Evolutionary conservation across 2,113 vertebrate genomes (phyloP).

Genomic region (Pterocles orientalis): DNA sequence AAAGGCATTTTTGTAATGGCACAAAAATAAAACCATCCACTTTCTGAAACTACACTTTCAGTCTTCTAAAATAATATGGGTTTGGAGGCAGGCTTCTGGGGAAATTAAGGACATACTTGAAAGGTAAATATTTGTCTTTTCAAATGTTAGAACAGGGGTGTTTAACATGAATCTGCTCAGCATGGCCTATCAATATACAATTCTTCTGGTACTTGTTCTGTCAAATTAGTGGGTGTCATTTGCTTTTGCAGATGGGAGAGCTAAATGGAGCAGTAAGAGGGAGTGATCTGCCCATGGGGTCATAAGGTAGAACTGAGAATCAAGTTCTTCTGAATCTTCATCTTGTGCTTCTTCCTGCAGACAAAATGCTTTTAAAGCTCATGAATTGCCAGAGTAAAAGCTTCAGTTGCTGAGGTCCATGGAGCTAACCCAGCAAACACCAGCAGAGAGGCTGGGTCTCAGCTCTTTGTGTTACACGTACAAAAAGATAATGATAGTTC

Average conservation of each 20-base stretch:
- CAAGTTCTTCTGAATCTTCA: background rate
- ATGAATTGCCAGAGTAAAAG: background rate
- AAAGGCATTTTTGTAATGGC: constrained; percentile 55
- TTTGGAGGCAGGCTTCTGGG: background rate
- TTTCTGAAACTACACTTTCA: constrained; percentile 15
- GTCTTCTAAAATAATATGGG: background rate
- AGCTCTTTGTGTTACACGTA: background rate
- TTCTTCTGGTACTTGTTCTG: background rate
- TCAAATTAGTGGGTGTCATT: background rate
- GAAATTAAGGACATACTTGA: background rate
- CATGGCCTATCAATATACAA: background rate
- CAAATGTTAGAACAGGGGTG: background rate
- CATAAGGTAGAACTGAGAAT: background rate
- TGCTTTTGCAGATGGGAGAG: background rate
- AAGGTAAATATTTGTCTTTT: constrained; percentile 41
- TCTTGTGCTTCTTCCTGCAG: constrained; percentile 8
- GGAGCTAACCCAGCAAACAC: background rate
- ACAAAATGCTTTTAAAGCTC: constrained; percentile 11
- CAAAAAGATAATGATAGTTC: background rate
- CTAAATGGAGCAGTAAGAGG: background rate
- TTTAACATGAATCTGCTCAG: background rate
- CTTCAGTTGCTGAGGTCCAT: background rate
- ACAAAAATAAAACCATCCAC: constrained; percentile 56
- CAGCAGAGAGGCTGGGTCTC: background rate
- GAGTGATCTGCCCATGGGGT: background rate